These are phyloP conservation scores for Actias luna DNA, from an alignment of 2,888 invertebrate genomes.

Conservation along the genomic window DNA sequence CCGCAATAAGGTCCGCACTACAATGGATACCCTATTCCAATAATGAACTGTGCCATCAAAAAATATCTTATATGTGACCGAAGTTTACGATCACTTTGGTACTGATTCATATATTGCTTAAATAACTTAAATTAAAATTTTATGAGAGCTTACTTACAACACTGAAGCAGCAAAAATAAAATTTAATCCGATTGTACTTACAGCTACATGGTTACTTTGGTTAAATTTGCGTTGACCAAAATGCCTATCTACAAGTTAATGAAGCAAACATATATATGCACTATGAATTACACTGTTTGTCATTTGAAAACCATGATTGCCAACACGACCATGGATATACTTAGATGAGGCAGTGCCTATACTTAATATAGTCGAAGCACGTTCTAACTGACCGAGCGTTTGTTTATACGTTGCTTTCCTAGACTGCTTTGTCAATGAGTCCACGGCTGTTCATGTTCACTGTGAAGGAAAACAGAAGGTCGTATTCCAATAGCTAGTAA, in stretches of 20 bases:
- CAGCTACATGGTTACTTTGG: background rate
- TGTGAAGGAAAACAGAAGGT: conserved; percentile 11
- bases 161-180: no score
- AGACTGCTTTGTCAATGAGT: background rate
- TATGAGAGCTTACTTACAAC: no score
- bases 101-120: background rate
- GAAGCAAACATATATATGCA: background rate
- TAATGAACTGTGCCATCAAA: no score
- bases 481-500: conserved; percentile 11
- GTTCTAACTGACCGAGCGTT: background rate
- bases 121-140: no score
- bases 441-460: background rate
- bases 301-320: background rate
- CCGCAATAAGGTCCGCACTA: no score
- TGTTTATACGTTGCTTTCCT: background rate
- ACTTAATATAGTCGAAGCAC: background rate
- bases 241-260: background rate
- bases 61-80: no score
- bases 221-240: background rate
- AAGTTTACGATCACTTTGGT: no score
- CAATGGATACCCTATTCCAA: no score
- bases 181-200: no score
- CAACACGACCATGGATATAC: background rate
- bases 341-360: background rate
- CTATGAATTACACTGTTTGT: background rate